Evolutionary conservation across 2,888 invertebrate genomes (phyloP).

Genomic region (Heliconius charithonia): DNA sequence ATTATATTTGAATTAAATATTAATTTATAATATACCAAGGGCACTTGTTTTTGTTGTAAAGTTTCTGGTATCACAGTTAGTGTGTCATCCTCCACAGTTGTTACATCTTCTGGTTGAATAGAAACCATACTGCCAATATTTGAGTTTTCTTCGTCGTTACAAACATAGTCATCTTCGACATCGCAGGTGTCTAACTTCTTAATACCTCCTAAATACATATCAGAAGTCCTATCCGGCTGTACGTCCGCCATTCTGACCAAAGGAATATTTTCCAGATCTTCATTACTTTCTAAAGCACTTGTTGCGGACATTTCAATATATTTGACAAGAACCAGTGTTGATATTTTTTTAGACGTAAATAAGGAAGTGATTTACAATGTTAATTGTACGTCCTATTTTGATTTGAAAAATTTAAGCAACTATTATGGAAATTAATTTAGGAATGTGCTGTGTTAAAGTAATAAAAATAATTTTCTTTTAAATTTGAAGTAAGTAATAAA

Average conservation of each 20-base stretch:
- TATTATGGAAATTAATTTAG: neutral
- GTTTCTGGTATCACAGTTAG: constrained; percentile 64
- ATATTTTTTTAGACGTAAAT: constrained; percentile 39
- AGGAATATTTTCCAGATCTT: constrained; percentile 71
- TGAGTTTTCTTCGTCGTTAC: constrained; percentile 62
- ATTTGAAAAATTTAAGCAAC: neutral
- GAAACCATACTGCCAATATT: constrained; percentile 74
- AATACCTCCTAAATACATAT: constrained; percentile 44
- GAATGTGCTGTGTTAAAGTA: neutral
- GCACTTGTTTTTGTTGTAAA: constrained; percentile 43
- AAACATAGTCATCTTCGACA: constrained; percentile 49
- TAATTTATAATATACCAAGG: constrained; percentile 43
- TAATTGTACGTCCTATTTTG: neutral
- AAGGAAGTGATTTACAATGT: constrained; percentile 16
- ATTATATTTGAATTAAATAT: neutral
- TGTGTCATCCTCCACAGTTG: constrained; percentile 51
- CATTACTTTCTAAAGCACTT: constrained; percentile 62
- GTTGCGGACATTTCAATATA: constrained; percentile 61
- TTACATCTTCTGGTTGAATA: constrained; percentile 63
- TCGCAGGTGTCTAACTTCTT: constrained; percentile 57
- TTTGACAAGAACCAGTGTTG: constrained; percentile 36
- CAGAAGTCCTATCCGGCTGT: constrained; percentile 64
- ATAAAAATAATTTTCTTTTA: neutral
- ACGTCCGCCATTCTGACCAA: constrained; percentile 75
- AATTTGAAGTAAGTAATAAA: neutral